phyloP scores from a whole-genome alignment of 2,888 invertebrate genomes.

The Icerya purchasi region DNA sequence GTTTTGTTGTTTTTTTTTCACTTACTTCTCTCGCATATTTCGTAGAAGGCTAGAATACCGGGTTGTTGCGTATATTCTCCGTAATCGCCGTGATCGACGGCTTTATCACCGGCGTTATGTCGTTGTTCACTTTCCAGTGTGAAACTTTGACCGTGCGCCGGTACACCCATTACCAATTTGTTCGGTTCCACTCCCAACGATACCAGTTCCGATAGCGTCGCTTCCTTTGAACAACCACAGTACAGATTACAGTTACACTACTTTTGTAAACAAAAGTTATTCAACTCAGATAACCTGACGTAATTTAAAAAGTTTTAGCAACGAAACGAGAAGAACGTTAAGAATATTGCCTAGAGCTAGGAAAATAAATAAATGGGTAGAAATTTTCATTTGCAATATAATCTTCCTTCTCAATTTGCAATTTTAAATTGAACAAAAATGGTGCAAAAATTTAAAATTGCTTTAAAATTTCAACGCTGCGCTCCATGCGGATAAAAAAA shows the following conservation, averaged over 20 bases:
- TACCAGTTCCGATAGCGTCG: constrained; percentile 8
- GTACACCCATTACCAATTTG: constrained; percentile 58
- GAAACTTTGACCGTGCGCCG: constrained; percentile 74
- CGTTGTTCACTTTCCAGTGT: constrained; percentile 29
- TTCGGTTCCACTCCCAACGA: constrained; percentile 44
- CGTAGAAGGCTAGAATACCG: constrained; percentile 49
- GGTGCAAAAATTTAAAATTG: too few species aligned
- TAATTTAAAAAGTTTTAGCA: too few species aligned
- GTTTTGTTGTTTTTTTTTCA: too few species aligned
- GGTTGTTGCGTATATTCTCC: constrained; percentile 38
- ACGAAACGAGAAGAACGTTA: too few species aligned
- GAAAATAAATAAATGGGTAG: too few species aligned
- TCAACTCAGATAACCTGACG: neutral
- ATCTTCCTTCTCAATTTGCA: too few species aligned
- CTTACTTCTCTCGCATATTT: constrained; percentile 31
- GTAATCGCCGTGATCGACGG: constrained; percentile 42
- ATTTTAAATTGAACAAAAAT: too few species aligned
- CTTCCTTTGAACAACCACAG: too few species aligned
- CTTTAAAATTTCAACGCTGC: too few species aligned
- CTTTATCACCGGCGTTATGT: constrained; percentile 35
- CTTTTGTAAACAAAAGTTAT: neutral
- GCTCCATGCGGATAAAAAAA: too few species aligned
- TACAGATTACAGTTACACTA: constrained; percentile 6
- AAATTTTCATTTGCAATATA: too few species aligned
- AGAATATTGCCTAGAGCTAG: too few species aligned